phyloP scores from a whole-genome alignment of 2,888 invertebrate genomes.

The Pogonocherus hispidulus region DNA sequence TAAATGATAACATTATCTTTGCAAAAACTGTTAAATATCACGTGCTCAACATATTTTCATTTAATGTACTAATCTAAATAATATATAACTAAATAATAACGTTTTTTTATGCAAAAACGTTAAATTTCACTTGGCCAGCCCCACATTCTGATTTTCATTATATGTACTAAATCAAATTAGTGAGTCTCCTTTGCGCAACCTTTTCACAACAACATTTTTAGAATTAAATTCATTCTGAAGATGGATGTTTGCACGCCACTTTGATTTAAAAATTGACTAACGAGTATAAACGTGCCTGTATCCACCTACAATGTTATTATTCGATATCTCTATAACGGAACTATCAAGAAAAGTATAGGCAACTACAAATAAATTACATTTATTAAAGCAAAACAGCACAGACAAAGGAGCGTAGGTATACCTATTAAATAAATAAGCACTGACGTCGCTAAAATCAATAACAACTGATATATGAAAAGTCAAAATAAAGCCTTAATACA shows the following conservation, averaged over 20 bases:
- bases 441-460: not conserved
- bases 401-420: not conserved
- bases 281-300: constrained; percentile 5
- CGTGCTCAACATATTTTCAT: too few species aligned
- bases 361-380: constrained; percentile 5
- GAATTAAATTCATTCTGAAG: not conserved
- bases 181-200: too few species aligned
- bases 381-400: not conserved
- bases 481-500: too few species aligned
- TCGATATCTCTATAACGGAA: not conserved
- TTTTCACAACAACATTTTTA: not conserved
- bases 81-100: too few species aligned
- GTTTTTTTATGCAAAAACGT: too few species aligned
- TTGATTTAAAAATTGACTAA: not conserved
- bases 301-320: constrained; percentile 25
- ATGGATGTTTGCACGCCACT: not conserved
- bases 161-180: too few species aligned
- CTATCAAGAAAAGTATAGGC: not conserved
- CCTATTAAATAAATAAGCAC: not conserved
- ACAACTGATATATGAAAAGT: not conserved
- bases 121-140: too few species aligned
- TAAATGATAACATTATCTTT: too few species aligned
- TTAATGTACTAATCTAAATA: too few species aligned
- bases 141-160: too few species aligned
- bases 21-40: too few species aligned